Base-by-base conservation (phyloP, 2,888 invertebrate species). In the Fissipunctia ypsillon region DNA sequence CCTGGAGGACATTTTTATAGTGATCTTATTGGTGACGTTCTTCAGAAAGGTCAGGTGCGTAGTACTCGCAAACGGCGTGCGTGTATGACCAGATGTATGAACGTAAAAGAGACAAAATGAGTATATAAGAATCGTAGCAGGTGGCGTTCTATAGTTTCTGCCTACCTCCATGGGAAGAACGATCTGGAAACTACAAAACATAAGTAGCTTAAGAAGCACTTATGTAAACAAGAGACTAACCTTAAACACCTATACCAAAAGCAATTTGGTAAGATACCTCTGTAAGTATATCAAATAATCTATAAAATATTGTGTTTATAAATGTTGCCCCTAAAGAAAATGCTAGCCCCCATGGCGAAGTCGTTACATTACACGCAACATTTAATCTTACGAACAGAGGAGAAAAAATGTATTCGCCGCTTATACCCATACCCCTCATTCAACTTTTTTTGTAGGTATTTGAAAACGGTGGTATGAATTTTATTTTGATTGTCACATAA, bases 361-460 rank as follows among this genome's bases (percentile, higher is more conserved):
- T 89, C 91, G 90, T 92, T 88, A 91, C 90, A 90, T 92, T 91
- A 88, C 88, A 90, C 90, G 92, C 89, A 85, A 92, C 92, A 91
- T 92, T 92, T 89, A 92, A 91, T 89, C 89, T 88, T 76, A 78
- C 80, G 84, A 88, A 88, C 81, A 82, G 74, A 70, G 78, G 85
- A 84, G 74, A 87, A 91, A 88, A 89, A 88, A 89, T 88, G 88
- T 88, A 90, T 88, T 88, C 85, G 85, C 80, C 85, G 87, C 84
- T 91, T 84, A 85, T 84, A 81, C 80, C 69, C 70, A 63, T 61
- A 87, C 82, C 83, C 87, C 84, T 77, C 85, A 79, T 90, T 87
- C 73, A 81, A 80, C 74, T 88, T 78, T 88, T 78, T 84, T 87
- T 84, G 76, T 81, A 28, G 54, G 59, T 80, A 76, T 69, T 48